phyloP scores from a whole-genome alignment of 2,888 invertebrate genomes.

The Globia sparganii region DNA sequence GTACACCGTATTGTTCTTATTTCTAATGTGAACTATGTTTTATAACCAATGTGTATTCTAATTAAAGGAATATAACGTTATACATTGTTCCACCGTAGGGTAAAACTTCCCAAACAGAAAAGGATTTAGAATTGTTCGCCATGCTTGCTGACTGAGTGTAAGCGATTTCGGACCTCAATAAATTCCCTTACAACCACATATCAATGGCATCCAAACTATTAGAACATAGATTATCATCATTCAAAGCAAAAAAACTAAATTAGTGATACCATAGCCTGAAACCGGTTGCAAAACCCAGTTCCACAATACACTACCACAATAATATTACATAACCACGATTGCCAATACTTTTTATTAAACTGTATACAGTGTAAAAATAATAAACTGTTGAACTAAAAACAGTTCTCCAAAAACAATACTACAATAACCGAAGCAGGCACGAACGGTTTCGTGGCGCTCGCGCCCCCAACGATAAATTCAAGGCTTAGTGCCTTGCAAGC shows the following conservation, averaged over 20 bases:
- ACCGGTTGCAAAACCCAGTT: background rate
- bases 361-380: background rate
- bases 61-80: background rate
- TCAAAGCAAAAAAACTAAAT: background rate
- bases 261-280: background rate
- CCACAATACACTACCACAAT: too few relatives aligned
- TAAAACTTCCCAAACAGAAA: too few relatives aligned
- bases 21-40: background rate
- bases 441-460: conserved; percentile 26
- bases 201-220: background rate
- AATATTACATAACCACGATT: background rate
- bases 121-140: too few relatives aligned
- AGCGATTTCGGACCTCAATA: background rate
- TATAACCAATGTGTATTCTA: background rate
- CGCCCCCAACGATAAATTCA: conserved; percentile 68
- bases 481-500: conserved; percentile 67
- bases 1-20: background rate
- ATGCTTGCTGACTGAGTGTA: background rate
- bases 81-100: background rate
- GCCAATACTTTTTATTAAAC: background rate
- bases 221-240: background rate
- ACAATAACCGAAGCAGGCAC: conserved; percentile 17
- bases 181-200: background rate
- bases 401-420: background rate
- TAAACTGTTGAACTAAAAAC: too few relatives aligned